Base-by-base conservation (phyloP, 2,888 invertebrate species). In the Drymonia ruficornis region DNA sequence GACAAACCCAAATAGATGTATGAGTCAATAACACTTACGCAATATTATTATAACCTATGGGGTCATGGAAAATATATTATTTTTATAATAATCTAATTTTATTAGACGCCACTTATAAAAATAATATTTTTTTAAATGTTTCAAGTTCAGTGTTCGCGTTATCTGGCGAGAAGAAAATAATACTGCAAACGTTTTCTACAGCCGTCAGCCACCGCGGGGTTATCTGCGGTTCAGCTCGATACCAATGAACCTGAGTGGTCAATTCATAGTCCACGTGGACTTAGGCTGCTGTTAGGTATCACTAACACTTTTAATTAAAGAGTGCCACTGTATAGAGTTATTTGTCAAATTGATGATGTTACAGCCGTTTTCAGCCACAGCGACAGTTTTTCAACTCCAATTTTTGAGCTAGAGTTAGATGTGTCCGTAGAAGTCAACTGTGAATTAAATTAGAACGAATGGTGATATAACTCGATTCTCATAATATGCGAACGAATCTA, bases 181-280 rank as follows among this genome's bases (percentile, higher is more conserved):
- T 38, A 43, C 34, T 55, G 43, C 18, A 44, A 8, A 52, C 42
- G 13, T 9, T 49, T n/a, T 49, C 28, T 38, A 53, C 42, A 50
- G 16, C 23, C 36, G 53, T 53, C 45, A 45, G 19, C 31, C 50
- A 34, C 28, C 52, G 38, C 45, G 9, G 53, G 61, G 64, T 67
- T 64, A 67, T 66, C 65, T 48, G 50, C 16, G 18, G 51, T 55
- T 64, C 36, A 63, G 49, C 50, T 42, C 23, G 36, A 46, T 55
- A 52, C 49, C 53, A 52, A 56, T 67, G 52, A 63, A 61, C 57
- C 45, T 50, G 19, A 16, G 38, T 47, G 19, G 31, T 53, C 23
- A 54, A 34, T 55, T 46, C 23, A 51, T 12, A 44, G n/a, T 28
- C 50, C 63, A 61, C 61, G 61, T 63, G 51, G 57, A 48, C 55